Evolutionary conservation across 1,140 invertebrate species (phyloP).

Genomic region (Drosophila nikananu): DNA sequence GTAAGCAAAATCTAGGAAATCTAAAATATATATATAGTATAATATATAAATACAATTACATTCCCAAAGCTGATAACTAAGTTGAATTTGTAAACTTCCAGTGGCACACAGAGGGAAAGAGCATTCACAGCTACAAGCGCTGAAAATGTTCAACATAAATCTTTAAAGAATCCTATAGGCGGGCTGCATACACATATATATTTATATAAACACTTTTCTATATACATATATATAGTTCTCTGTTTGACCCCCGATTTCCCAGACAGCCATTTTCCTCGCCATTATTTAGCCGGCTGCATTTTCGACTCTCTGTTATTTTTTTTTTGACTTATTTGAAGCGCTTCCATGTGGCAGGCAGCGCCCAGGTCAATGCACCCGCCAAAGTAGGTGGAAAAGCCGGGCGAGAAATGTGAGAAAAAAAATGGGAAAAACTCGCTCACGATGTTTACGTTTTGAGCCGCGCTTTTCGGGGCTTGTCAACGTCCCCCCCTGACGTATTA

Average conservation of each 20-base stretch:
- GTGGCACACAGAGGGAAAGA: neutral
- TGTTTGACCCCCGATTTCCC: conserved; percentile 36
- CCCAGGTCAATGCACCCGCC: conserved; percentile 62
- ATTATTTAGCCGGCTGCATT: conserved; percentile 38
- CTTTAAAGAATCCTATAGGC: conserved; percentile 34
- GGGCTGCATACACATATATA: neutral
- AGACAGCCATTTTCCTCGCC: conserved; percentile 23
- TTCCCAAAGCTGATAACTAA: too few relatives aligned
- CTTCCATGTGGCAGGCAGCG: conserved; percentile 10
- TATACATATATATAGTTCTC: conserved; percentile 8
- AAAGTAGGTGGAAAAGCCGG: conserved; percentile 20
- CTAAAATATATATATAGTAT: neutral
- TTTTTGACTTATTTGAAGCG: conserved; percentile 25
- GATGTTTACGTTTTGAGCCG: conserved; percentile 65
- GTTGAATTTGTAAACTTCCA: too few relatives aligned
- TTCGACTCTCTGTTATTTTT: conserved; percentile 9
- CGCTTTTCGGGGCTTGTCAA: conserved; percentile 67
- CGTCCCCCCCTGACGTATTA: conserved; percentile 52
- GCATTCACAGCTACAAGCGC: conserved; percentile 12
- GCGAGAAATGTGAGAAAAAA: neutral
- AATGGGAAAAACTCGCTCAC: conserved; percentile 24
- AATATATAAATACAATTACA: neutral
- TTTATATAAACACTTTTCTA: neutral
- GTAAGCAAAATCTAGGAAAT: neutral
- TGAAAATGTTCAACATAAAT: conserved; percentile 50